A percentile compares a stretch with the other conserved stretches of the same genome.
Evolutionary conservation across 1,140 invertebrate genomes (phyloP).

Genomic region (Drosophila orena): DNA sequence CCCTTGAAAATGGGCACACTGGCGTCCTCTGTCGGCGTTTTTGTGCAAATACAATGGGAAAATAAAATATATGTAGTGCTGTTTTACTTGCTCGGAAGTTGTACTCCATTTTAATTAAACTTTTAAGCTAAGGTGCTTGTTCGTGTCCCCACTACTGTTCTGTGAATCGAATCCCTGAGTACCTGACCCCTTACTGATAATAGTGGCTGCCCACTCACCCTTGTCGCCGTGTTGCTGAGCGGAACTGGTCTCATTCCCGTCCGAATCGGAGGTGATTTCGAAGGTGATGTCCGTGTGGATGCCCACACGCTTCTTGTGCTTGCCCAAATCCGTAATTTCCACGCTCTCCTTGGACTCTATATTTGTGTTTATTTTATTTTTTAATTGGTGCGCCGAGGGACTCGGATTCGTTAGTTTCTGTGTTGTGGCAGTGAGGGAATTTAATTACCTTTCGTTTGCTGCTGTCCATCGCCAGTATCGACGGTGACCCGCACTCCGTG

Average conservation of each 20-base stretch:
- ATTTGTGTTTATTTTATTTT: slow-evolving; percentile 22
- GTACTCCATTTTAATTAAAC: background rate
- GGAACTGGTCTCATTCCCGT: slow-evolving; percentile 79
- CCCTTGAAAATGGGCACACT: slow-evolving; percentile 83
- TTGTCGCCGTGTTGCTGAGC: slow-evolving; percentile 74
- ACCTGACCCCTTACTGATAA: background rate
- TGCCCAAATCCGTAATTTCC: slow-evolving; percentile 81
- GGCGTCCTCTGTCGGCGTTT: slow-evolving; percentile 65
- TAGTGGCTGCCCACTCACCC: slow-evolving; percentile 49
- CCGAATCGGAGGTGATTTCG: slow-evolving; percentile 80
- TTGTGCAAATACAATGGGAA: background rate
- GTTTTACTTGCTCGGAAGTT: background rate
- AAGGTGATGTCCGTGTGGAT: slow-evolving; percentile 85
- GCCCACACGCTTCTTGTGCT: slow-evolving; percentile 83
- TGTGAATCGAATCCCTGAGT: background rate
- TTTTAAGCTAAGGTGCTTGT: background rate
- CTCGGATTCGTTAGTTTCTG: slow-evolving; percentile 44
- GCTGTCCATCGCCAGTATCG: slow-evolving; percentile 80
- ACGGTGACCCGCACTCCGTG: slow-evolving; percentile 84
- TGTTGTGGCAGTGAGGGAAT: slow-evolving; percentile 39
- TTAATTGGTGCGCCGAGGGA: slow-evolving; percentile 1
- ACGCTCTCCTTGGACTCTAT: slow-evolving; percentile 83
- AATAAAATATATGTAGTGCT: background rate
- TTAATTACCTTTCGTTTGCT: slow-evolving; percentile 84
- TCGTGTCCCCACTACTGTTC: background rate